Evolutionary conservation across 1,140 invertebrate genomes (phyloP).

Genomic region (Cydia strobilella): DNA sequence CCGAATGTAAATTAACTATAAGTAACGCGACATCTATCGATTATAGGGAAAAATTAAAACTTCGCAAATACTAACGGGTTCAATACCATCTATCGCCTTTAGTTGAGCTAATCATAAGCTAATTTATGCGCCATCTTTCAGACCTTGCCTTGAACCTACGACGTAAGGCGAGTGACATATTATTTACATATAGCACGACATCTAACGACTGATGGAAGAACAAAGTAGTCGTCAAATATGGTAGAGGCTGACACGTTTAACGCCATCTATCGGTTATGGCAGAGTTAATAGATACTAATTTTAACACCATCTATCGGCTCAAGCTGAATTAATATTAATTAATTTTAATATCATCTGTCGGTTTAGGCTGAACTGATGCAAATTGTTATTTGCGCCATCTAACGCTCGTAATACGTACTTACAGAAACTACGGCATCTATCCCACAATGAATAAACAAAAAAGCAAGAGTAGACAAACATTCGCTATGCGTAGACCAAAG

Average conservation of each 20-base stretch:
- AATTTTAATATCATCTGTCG: not conserved
- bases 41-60: not conserved
- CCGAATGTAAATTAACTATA: not conserved
- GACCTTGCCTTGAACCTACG: not conserved
- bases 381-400: not conserved
- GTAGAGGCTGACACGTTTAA: not conserved
- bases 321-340: not conserved
- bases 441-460: not conserved
- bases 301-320: not conserved
- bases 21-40: not conserved
- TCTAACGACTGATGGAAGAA: not conserved
- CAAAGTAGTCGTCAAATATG: not conserved
- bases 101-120: not conserved
- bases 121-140: not conserved
- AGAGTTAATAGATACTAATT: not conserved
- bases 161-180: too few relatives aligned
- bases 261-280: not conserved
- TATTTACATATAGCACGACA: not conserved
- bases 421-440: too few relatives aligned
- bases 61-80: not conserved
- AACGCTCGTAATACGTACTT: not conserved
- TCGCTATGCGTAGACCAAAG: too few relatives aligned
- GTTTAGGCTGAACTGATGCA: too few relatives aligned
- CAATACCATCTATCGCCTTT: not conserved
- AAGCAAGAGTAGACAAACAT: not conserved